phyloP scores from a whole-genome alignment of 2,797 vertebrate genomes.

The Staurois parvus region DNA sequence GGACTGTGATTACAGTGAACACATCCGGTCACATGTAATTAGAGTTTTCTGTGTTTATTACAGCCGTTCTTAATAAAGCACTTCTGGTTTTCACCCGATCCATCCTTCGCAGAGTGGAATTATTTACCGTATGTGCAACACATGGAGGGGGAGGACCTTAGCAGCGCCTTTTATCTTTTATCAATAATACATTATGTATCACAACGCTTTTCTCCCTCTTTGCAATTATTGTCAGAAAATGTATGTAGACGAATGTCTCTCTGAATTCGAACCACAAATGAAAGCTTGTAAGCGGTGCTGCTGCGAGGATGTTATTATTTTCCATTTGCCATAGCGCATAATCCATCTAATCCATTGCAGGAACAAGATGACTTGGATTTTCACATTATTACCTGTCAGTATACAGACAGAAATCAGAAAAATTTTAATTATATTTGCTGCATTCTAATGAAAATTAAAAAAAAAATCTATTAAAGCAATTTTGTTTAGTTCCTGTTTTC shows the following conservation, averaged over 20 bases:
- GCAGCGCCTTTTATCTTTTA: too few species aligned
- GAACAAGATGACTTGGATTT: conserved; percentile 35
- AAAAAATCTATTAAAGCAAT: conserved; percentile 35
- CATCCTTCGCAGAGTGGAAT: too few species aligned
- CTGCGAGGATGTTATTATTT: conserved; percentile 20
- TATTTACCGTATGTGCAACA: too few species aligned
- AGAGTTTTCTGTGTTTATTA: too few species aligned
- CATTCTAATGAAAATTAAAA: conserved; percentile 27
- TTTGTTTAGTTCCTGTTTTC: conserved; percentile 10
- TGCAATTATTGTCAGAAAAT: too few species aligned
- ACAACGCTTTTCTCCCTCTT: too few species aligned
- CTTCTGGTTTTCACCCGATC: too few species aligned
- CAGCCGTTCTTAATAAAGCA: too few species aligned
- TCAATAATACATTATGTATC: too few species aligned
- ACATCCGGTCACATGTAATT: too few species aligned
- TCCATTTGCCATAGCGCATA: conserved; percentile 15
- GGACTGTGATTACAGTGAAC: too few species aligned
- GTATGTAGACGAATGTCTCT: not conserved
- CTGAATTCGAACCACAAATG: not conserved
- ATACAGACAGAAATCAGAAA: conserved; percentile 21
- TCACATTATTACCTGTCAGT: conserved; percentile 40
- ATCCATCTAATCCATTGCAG: conserved; percentile 48
- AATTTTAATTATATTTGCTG: conserved; percentile 31
- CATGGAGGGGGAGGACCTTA: too few species aligned
- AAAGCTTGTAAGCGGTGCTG: not conserved